Conservation (phyloP, 2,888 invertebrate species). For the Nycteola revayana region DNA sequence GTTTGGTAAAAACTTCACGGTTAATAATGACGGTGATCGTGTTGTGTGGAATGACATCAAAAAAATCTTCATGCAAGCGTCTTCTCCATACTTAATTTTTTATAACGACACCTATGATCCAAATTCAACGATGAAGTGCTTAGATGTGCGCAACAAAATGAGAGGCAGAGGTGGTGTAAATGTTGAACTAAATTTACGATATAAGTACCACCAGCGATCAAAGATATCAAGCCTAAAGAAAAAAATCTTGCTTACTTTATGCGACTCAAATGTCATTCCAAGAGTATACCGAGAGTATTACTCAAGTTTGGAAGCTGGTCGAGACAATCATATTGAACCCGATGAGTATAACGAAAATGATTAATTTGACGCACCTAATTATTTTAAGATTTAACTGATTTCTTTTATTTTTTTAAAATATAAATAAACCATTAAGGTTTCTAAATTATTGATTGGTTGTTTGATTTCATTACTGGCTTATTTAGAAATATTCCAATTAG, state of each 20-base stretch:
- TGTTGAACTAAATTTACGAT: slow-evolving; percentile 3
- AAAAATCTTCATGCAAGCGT: slow-evolving; percentile 9
- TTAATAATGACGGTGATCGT: no score
- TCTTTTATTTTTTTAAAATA: no score
- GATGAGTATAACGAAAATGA: not conserved
- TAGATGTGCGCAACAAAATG: slow-evolving; percentile 3
- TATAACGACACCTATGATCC: slow-evolving; percentile 3
- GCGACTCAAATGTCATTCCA: slow-evolving; percentile 17
- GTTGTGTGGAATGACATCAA: no score
- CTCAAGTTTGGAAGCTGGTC: slow-evolving; percentile 1
- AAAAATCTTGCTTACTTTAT: slow-evolving; percentile 16
- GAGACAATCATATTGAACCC: not conserved
- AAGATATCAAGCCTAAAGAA: slow-evolving; percentile 12
- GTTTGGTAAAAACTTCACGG: no score
- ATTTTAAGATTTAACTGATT: no score
- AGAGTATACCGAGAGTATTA: slow-evolving; percentile 12
- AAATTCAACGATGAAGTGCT: not conserved
- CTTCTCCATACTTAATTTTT: slow-evolving; percentile 2
- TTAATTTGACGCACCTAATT: no score
- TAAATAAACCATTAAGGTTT: no score
- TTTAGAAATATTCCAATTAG: no score
- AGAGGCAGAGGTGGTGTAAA: slow-evolving; percentile 1
- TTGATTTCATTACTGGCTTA: no score
- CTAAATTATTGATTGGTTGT: no score
- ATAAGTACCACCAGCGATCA: slow-evolving; percentile 7